phyloP scores from a whole-genome alignment of 2,797 vertebrate species.

The Vespertilio murinus region DNA sequence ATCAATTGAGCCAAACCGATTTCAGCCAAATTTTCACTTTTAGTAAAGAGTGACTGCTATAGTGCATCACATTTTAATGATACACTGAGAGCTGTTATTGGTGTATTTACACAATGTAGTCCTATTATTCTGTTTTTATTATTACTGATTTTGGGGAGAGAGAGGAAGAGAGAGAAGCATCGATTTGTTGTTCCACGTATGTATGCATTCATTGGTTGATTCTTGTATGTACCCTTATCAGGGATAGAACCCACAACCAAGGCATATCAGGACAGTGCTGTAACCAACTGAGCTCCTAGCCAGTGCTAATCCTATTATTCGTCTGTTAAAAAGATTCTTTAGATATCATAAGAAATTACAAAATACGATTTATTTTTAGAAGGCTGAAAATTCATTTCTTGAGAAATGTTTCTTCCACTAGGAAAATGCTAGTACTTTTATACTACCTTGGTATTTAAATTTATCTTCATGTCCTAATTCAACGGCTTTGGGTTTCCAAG shows the following conservation, averaged over 20 bases:
- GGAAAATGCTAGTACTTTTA: slow-evolving; percentile 35
- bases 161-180: background rate
- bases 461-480: background rate
- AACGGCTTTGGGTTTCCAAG: slow-evolving; percentile 1
- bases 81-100: background rate
- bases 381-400: slow-evolving; percentile 18
- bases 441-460: background rate
- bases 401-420: background rate
- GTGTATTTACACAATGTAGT: slow-evolving; percentile 1
- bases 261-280: background rate
- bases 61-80: background rate
- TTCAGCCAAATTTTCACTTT: background rate
- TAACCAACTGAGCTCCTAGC: background rate
- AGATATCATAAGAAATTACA: background rate
- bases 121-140: background rate
- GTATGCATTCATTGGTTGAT: background rate
- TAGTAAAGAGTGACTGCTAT: background rate
- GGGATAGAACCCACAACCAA: background rate
- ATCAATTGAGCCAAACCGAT: too few species aligned
- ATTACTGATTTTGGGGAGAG: background rate
- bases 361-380: slow-evolving; percentile 40
- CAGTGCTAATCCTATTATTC: background rate
- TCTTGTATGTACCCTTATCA: background rate
- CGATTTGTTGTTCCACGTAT: background rate
- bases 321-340: slow-evolving; percentile 29